Evolutionary conservation across 2,797 vertebrate genomes (phyloP), one percentile per base, ranked within the genome.

Genomic region (Gallinago stenura): DNA sequence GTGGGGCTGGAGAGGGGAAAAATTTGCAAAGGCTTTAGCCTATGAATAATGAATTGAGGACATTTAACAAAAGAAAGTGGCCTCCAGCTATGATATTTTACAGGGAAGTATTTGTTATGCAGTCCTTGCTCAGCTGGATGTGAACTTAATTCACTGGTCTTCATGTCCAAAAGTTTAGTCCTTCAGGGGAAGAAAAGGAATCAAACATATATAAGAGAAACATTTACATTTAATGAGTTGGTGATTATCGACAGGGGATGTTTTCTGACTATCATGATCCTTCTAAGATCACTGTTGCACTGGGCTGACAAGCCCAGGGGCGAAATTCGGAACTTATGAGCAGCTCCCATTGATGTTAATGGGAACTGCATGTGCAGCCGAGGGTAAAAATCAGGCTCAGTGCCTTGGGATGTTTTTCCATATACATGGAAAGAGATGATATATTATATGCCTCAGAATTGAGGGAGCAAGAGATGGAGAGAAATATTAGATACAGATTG

Each of bases 1-100:
- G 82, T 81, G 89, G 91, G 93, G 84, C 41, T 79, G 46, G 37
- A 89, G 50, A 88, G 28, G 80, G 68, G 70, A 37, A 64, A 58
- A 78, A 51, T 50, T 81, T 93, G 68, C 39, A 39, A 62, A 85
- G 60, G 68, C 50, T 87, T 37, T 85, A 80, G 64, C 41, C 58
- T 83, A 83, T 96, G 77, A 97, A 96, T 96, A 96, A 96, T 96
- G 64, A 96, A 93, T 70, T 73, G 78, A 92, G 87, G 83, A 78
- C 65, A 54, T 53, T 93, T 90, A 86, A 93, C 50, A 33, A 89
- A 61, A 54, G 91, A 58, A 60, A 64, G 62, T 80, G 83, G 69
- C 86, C 83, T 97, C 69, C 81, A 91, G 93, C 81, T 57, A 54
- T n/a, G 30, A 56, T 88, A 69, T 93, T 96, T 89, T 87, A 61